phyloP scores from a whole-genome alignment of 2,888 invertebrate genomes.

The Trimorus sp. region DNA sequence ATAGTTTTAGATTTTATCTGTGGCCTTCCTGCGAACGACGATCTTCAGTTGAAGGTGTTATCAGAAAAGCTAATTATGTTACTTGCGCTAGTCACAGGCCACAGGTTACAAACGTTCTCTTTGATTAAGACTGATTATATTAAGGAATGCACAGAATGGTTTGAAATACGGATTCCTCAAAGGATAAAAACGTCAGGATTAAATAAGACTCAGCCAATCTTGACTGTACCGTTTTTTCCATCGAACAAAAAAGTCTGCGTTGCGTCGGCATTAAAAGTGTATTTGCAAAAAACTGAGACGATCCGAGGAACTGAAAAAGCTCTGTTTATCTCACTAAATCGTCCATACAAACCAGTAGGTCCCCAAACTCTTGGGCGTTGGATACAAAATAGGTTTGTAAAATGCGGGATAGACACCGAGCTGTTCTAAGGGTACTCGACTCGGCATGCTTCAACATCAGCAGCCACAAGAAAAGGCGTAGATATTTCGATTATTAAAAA shows the following conservation, averaged over 20 bases:
- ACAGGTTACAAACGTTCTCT: constrained; percentile 35
- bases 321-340: constrained; percentile 44
- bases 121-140: constrained; percentile 35
- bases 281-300: constrained; percentile 24
- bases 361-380: constrained; percentile 29
- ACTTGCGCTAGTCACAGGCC: constrained; percentile 38
- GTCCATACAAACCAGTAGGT: constrained; percentile 12
- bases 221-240: constrained; percentile 17
- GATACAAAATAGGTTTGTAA: constrained; percentile 14
- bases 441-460: background rate
- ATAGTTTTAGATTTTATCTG: constrained; percentile 42
- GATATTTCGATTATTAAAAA: background rate
- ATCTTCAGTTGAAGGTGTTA: constrained; percentile 34
- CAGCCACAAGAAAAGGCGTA: background rate
- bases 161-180: constrained; percentile 32
- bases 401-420: constrained; percentile 6
- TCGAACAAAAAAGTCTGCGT: constrained; percentile 36
- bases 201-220: constrained; percentile 15
- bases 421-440: background rate
- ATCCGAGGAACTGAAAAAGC: constrained; percentile 2
- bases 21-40: constrained; percentile 24
- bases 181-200: constrained; percentile 38
- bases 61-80: constrained; percentile 34
- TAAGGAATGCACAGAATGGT: background rate
- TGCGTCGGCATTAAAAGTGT: constrained; percentile 22